Evolutionary conservation across 2,797 vertebrate genomes (phyloP), one percentile per base, ranked within the genome.

Genomic region (Moxostoma hubbsi): DNA sequence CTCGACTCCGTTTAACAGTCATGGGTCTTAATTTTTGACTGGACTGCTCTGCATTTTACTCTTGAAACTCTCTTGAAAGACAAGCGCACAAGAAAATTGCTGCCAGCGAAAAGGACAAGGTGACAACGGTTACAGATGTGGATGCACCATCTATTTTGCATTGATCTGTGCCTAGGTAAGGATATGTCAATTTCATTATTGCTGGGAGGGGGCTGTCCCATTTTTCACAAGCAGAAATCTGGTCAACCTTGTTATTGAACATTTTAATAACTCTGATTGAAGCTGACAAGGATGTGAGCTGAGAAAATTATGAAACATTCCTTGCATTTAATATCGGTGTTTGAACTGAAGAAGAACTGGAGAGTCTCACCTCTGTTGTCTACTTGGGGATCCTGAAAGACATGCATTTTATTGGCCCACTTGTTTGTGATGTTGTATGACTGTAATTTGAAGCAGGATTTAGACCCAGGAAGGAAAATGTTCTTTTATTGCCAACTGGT

Each of bases 401-500:
- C 54, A 70, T 59, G 69, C 80, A 69, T 73, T 80, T 77, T 80
- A 77, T 64, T 45, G 13, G 55, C 66, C 53, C 15, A 13, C 67
- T 79, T 67, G 70, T 82, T 75, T 74, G 73, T 67, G 57, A 47
- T 16, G 67, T 67, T 36, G 18, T 69, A 12, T 12, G 24, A 72
- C 63, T 58, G 79, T 71, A 82, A 84, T 81, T 79, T 63, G 74
- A 77, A 74, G 50, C 75, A 73, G 81, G 61, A 72, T 61, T 15
- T 57, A 72, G 55, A 78, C 72, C 61, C 13, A 68, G 71, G 61
- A 69, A 77, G 54, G 53, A 75, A 75, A 75, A 81, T 71, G 59
- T 43, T 62, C 75, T 82, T 84, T 86, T 81, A 81, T 83, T 84
- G 47, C 62, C 45, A 24, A 45, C 79, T 77, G 73, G 85, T 84